These are phyloP conservation scores for Ia io DNA, from an alignment of 2,113 vertebrate species.

Conservation along the genomic window DNA sequence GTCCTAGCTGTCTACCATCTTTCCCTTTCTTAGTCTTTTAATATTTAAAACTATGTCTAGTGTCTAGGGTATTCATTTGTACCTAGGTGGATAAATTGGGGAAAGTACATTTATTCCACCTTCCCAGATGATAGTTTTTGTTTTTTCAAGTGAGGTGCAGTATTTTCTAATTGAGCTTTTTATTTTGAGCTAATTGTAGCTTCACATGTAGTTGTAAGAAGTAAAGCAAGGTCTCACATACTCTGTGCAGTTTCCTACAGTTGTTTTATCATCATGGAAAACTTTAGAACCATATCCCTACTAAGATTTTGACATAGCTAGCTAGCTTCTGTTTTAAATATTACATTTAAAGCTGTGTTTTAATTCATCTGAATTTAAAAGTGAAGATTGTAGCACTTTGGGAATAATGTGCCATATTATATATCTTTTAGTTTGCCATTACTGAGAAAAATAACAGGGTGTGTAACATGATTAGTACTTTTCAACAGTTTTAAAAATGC, in stretches of 20 bases:
- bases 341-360: constrained; percentile 34
- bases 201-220: background rate
- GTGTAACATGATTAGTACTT: background rate
- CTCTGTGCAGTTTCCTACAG: background rate
- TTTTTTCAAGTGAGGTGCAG: background rate
- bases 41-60: background rate
- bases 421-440: background rate
- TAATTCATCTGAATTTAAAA: constrained; percentile 28
- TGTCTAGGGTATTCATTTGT: background rate
- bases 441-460: background rate
- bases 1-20: background rate
- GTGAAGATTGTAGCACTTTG: constrained; percentile 7
- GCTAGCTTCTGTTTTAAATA: background rate
- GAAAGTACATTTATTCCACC: background rate
- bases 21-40: background rate
- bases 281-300: background rate
- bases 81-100: background rate
- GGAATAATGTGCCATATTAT: background rate
- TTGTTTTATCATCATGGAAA: background rate
- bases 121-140: background rate
- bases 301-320: background rate
- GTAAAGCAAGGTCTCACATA: background rate
- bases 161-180: background rate
- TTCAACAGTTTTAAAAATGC: background rate
- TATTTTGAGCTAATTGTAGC: background rate